These are phyloP conservation scores for Leptopilina boulardi DNA, from an alignment of 1,140 invertebrate genomes.

Conservation along the genomic window DNA sequence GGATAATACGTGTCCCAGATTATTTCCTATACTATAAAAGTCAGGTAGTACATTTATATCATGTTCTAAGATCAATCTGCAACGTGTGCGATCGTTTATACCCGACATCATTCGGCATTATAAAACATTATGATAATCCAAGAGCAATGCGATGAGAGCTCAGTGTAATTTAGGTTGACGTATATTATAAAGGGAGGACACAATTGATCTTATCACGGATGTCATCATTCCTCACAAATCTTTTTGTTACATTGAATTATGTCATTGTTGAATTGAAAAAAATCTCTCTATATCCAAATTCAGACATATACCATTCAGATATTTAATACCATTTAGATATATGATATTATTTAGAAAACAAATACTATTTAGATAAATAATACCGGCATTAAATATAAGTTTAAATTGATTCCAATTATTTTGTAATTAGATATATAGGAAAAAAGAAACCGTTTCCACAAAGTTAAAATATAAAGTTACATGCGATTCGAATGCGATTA, in stretches of 20 bases:
- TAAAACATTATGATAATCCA: conserved; percentile 15
- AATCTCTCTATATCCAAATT: too few species aligned
- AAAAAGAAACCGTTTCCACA: background rate
- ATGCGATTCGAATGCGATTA: background rate
- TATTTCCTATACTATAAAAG: background rate
- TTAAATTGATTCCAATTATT: too few species aligned
- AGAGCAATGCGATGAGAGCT: conserved; percentile 3
- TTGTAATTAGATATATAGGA: background rate
- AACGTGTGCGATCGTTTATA: conserved; percentile 19
- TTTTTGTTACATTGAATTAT: background rate
- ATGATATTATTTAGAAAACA: too few species aligned
- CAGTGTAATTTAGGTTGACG: conserved; percentile 1
- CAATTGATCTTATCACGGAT: background rate
- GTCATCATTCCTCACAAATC: background rate
- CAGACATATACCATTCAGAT: too few species aligned
- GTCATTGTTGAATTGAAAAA: background rate
- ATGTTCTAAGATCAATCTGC: background rate
- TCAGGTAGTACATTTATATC: background rate
- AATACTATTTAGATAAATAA: too few species aligned
- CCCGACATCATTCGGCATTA: conserved; percentile 4
- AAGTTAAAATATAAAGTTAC: background rate
- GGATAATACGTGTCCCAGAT: conserved; percentile 17
- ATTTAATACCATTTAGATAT: too few species aligned
- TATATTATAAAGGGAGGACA: background rate
- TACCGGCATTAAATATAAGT: too few species aligned